phyloP scores from a whole-genome alignment of 1,140 invertebrate genomes.

The Drosophila eugracilis region DNA sequence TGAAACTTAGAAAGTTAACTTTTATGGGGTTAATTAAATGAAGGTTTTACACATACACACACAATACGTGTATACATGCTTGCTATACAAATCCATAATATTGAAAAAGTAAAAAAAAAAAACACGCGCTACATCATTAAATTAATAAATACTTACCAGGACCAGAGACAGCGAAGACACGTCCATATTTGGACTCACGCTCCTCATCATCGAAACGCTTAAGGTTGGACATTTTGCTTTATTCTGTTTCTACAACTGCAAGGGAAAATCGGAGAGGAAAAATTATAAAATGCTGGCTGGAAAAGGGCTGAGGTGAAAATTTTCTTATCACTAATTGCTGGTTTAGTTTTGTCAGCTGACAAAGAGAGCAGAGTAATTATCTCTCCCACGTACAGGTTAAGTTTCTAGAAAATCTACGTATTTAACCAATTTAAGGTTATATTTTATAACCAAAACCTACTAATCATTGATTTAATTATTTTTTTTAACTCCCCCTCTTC shows the following conservation, averaged over 20 bases:
- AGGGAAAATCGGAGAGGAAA: constrained; percentile 1
- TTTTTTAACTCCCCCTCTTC: constrained; percentile 37
- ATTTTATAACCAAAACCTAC: constrained; percentile 5
- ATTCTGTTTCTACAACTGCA: constrained; percentile 66
- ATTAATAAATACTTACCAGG: constrained; percentile 90
- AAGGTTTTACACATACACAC: too few species aligned
- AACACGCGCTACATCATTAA: too few species aligned
- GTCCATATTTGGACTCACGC: constrained; percentile 95
- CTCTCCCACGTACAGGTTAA: background rate
- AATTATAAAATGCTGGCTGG: constrained; percentile 15
- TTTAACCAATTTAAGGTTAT: background rate
- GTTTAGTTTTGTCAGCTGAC: constrained; percentile 51
- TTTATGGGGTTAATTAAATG: too few species aligned
- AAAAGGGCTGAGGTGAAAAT: constrained; percentile 24
- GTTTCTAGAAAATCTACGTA: background rate
- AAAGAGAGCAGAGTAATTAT: constrained; percentile 21
- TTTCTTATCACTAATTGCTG: constrained; percentile 50
- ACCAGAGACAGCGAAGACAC: constrained; percentile 98
- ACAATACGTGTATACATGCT: too few species aligned
- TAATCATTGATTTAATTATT: constrained; percentile 29
- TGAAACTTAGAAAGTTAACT: too few species aligned
- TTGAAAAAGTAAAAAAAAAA: too few species aligned
- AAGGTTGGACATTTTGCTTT: constrained; percentile 87
- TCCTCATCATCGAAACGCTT: constrained; percentile 93
- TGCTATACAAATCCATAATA: too few species aligned